phyloP scores from a whole-genome alignment of 2,888 invertebrate genomes.

The Nomada ruficornis region DNA sequence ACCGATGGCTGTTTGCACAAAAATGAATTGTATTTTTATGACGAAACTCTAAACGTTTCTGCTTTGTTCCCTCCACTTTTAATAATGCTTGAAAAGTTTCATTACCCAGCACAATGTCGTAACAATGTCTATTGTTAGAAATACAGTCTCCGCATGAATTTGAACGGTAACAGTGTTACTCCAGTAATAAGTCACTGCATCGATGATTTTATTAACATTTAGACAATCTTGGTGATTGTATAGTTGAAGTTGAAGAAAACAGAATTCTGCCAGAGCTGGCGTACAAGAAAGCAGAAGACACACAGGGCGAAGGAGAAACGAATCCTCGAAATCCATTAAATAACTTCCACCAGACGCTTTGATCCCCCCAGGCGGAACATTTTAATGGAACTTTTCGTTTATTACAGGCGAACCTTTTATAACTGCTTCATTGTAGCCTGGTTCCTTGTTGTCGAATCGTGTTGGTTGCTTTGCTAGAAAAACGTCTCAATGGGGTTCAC shows the following conservation, averaged over 20 bases:
- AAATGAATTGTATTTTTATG: too few species aligned
- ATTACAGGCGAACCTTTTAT: constrained; percentile 36
- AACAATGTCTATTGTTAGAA: neutral
- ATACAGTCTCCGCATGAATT: too few species aligned
- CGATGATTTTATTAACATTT: constrained; percentile 24
- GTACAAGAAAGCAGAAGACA: constrained; percentile 34
- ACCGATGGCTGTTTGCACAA: too few species aligned
- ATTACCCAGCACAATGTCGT: neutral
- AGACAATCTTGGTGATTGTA: constrained; percentile 13
- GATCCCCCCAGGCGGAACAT: constrained; percentile 54
- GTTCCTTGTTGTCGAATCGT: neutral
- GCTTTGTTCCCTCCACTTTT: too few species aligned
- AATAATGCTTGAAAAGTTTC: too few species aligned
- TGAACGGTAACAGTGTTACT: neutral
- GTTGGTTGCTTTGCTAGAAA: constrained; percentile 11
- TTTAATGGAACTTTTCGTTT: constrained; percentile 66
- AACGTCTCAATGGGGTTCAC: neutral
- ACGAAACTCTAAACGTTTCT: too few species aligned
- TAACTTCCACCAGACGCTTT: constrained; percentile 45
- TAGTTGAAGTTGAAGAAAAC: neutral
- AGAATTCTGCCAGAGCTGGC: constrained; percentile 17
- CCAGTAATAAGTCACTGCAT: neutral
- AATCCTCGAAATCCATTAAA: constrained; percentile 62
- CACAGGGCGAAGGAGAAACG: constrained; percentile 19
- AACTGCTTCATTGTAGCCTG: constrained; percentile 26